Base-by-base conservation (phyloP, 2,113 vertebrate genomes). In the Sphyrna mokarran region DNA sequence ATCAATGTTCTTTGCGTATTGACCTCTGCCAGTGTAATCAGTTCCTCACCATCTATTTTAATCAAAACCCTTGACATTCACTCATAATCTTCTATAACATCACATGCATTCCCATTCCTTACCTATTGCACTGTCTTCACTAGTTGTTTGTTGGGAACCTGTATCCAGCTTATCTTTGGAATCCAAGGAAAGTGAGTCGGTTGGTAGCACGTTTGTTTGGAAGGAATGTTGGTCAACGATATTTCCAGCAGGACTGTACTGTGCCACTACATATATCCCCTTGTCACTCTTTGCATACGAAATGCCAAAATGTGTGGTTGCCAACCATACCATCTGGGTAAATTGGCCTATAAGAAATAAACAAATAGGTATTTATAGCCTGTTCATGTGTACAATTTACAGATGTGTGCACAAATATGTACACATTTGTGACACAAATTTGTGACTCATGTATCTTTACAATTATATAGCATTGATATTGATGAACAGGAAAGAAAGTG, bases 231-330 rank as follows among this genome's bases (percentile, higher is more conserved):
- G 94, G 23, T 95, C 69, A 2, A 72, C 26, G 68, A 95, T 70
- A 40, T 95, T 95, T 54, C 94, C 94, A 72, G 37, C 68, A 14
- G 94, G 94, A 40, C 94, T 95, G 94, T 95, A 95, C 68, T 95
- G 94, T 16, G 94, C 94, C 68, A 95, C 94, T 23, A 54, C 94
- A 54, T 48, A 95, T 16, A n/a, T 29, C 13, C 40, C 69, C 40
- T 72, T 48, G 40, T 70, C 26, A 48, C 94, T 6, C 23, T 0
- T 16, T 48, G 69, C 68, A 3, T 8, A 95, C 0, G 68, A 68
- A 54, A 95, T 95, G 68, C 94, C 94, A 69, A 95, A 76, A 23
- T 95, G 37, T 76, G 9, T 95, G 22, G 68, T 95, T 7, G 26
- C 68, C 94, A 72, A 3, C 94, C 94, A 95, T 22, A 95, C 1